Base-by-base conservation (phyloP, 2,797 vertebrate species). In the Lophius americanus region DNA sequence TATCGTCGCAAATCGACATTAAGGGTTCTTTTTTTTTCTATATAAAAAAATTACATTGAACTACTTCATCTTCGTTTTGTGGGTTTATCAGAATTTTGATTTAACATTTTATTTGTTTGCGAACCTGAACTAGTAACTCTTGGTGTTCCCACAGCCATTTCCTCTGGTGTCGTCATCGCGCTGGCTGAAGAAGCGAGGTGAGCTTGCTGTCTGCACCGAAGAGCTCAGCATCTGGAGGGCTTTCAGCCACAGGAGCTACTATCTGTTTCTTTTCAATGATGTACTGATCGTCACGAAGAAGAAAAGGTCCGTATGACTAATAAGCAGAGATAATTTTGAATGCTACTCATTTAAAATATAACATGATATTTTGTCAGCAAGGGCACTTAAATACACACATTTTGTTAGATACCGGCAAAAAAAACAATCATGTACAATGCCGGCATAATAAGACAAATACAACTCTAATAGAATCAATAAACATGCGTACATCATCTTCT, bases 281-380 rank as follows among this genome's bases (percentile, higher is more conserved):
- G 95, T 98, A 36, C 92, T 99, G 12, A 96, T 99, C 49, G 70
- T 99, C 77, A 99, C 98, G 76, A 97, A 90, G 90, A 99, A 95
- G 87, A 99, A 96, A 87, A 97, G 95, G 98, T 98, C 70, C 68
- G 89, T 65, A 1, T 2, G 5, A 36, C 4, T 9, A 9, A 47
- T 64, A 32, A 6, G 4, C 33, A 51, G 3, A 13, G 8, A 41
- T 11, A 0, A 0, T 50, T 60, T 51, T 32, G 6, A 68, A 8
- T 49, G 12, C 9, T 32, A 50, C 41, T 43, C 5, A 36, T 7
- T 42, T 42, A 2, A 48, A 41, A 6, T 53, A 0, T 14, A 46
- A 44, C 44, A 55, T 44, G 2, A 3, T 44, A n/a, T 3, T 44
- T 23, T 39, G 42, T 9, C 6, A 4, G 3, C 14, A 57, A 11